Evolutionary conservation across 2,113 vertebrate genomes (phyloP).

Genomic region (Glaucomys volans): DNA sequence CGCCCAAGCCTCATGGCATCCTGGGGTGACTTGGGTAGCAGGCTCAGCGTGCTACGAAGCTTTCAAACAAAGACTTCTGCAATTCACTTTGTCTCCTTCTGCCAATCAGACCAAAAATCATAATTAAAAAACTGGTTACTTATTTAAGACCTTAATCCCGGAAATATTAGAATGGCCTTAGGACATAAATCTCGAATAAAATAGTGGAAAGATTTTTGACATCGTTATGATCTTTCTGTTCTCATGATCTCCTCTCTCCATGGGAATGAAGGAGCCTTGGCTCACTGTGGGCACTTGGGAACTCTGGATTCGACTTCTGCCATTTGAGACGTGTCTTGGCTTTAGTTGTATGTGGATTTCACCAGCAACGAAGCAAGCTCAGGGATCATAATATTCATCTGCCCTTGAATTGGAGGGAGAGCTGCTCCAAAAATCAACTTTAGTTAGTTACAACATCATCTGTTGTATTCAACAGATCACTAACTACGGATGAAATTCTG

Average conservation of each 20-base stretch:
- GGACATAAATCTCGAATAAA: slow-evolving; percentile 8
- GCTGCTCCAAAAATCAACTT: background rate
- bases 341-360: background rate
- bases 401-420: background rate
- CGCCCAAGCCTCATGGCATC: no score
- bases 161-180: background rate
- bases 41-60: no score
- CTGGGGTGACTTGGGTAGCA: no score
- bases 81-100: no score
- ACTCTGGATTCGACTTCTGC: background rate
- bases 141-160: no score
- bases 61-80: no score
- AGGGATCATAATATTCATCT: background rate
- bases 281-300: accelerated
- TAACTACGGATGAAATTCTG: background rate
- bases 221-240: background rate
- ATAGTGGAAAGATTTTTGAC: background rate
- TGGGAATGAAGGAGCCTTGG: accelerated
- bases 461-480: background rate
- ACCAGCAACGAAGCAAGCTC: background rate
- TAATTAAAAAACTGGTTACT: no score
- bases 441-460: background rate
- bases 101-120: no score
- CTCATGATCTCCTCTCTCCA: background rate
- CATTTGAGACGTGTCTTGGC: background rate